Percentiles rank a stretch among this genome's conserved stretches.
These are phyloP conservation scores for Listrodromus nycthemerus DNA, from an alignment of 2,888 invertebrate genomes.

Conservation along the genomic window DNA sequence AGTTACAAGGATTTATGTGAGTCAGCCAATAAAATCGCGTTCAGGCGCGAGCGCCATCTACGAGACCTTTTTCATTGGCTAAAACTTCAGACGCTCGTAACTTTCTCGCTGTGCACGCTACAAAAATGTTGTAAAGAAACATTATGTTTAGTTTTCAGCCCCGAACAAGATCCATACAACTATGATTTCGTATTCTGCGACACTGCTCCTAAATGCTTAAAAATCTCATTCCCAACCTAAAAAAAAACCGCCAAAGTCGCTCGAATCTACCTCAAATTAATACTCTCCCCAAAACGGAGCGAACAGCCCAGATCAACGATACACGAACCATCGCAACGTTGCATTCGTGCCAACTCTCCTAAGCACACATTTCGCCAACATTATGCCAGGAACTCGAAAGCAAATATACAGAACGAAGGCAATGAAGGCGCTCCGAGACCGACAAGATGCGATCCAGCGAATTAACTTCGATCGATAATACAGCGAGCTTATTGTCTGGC, in stretches of 20 bases:
- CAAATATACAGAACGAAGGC: background rate
- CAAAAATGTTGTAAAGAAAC: background rate
- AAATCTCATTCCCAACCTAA: background rate
- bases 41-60: background rate
- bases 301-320: background rate
- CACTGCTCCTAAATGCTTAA: background rate
- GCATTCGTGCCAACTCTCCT: background rate
- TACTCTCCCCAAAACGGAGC: background rate
- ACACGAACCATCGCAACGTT: background rate
- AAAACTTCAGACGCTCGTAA: background rate
- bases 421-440: background rate
- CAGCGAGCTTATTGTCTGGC: background rate
- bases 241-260: background rate
- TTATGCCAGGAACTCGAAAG: background rate
- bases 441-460: background rate
- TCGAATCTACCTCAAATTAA: background rate
- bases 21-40: background rate
- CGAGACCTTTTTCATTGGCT: background rate
- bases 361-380: background rate
- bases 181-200: background rate
- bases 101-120: background rate
- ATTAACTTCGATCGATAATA: constrained; percentile 8
- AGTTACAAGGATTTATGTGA: background rate
- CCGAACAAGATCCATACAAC: background rate
- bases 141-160: background rate